These are phyloP conservation scores for Dorcus hopei DNA, from an alignment of 2,888 invertebrate species.

Conservation along the genomic window DNA sequence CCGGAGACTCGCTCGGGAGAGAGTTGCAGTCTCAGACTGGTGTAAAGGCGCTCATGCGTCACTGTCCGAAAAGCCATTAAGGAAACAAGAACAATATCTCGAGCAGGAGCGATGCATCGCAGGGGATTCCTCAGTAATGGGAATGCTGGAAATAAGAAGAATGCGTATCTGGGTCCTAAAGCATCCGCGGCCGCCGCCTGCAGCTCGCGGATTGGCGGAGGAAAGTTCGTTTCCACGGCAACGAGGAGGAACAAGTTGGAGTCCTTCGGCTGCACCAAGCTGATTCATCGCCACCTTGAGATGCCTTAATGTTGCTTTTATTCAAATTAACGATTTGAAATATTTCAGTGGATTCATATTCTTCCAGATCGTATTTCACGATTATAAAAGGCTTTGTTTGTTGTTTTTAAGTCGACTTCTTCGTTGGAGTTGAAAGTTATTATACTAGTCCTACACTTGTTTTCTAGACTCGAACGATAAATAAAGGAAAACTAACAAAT, in stretches of 20 bases:
- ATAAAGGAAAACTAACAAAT: neutral
- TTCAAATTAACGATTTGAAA: conserved; percentile 50
- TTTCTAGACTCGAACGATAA: neutral
- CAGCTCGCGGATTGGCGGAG: conserved; percentile 46
- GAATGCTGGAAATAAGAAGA: conserved; percentile 45
- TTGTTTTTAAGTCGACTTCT: conserved; percentile 6
- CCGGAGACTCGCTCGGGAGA: conserved; percentile 11
- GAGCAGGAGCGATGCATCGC: conserved; percentile 45
- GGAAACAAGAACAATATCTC: conserved; percentile 48
- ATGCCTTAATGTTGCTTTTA: conserved; percentile 52
- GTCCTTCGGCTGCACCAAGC: conserved; percentile 42
- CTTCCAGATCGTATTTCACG: conserved; percentile 41
- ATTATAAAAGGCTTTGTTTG: conserved; percentile 9
- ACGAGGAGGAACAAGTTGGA: conserved; percentile 47
- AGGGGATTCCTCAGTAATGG: conserved; percentile 46
- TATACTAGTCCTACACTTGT: neutral
- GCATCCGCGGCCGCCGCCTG: conserved; percentile 47
- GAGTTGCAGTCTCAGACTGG: conserved; percentile 17
- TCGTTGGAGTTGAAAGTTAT: neutral
- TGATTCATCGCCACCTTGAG: conserved; percentile 52
- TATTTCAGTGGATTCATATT: conserved; percentile 48
- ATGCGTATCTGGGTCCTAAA: conserved; percentile 44
- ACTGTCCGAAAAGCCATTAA: conserved; percentile 45
- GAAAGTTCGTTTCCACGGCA: conserved; percentile 45
- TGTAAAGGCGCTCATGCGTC: conserved; percentile 34